Evolutionary conservation across 1,140 invertebrate species (phyloP).

Genomic region (Lethrus apterus): DNA sequence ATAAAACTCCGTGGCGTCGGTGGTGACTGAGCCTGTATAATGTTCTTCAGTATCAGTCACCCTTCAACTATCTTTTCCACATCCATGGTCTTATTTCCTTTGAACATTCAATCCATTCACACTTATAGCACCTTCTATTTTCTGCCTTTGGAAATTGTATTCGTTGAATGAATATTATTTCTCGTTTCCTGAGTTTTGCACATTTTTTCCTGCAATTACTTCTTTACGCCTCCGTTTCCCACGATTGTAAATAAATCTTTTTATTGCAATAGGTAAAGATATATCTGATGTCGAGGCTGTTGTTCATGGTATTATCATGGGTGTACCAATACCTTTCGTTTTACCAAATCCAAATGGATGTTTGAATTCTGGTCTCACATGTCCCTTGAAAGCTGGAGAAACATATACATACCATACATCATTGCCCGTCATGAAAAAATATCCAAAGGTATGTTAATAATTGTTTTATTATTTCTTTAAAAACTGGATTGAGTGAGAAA

Average conservation of each 20-base stretch:
- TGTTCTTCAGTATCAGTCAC: too few relatives aligned
- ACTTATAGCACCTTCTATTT: too few relatives aligned
- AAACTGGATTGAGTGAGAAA: neutral
- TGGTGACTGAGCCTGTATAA: too few relatives aligned
- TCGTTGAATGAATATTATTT: neutral
- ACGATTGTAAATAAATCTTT: constrained; percentile 25
- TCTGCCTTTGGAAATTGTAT: neutral
- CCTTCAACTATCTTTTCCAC: too few relatives aligned
- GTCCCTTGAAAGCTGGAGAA: constrained; percentile 54
- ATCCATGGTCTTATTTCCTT: too few relatives aligned
- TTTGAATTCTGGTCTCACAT: constrained; percentile 52
- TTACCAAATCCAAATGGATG: constrained; percentile 62
- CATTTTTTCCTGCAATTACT: neutral
- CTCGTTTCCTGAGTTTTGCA: neutral
- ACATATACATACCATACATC: constrained; percentile 52
- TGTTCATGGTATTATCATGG: constrained; percentile 63
- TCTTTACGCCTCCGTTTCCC: neutral
- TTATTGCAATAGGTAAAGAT: constrained; percentile 44
- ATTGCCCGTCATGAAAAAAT: constrained; percentile 52
- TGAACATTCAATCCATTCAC: too few relatives aligned
- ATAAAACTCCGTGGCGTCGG: too few relatives aligned
- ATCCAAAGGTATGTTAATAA: constrained; percentile 57
- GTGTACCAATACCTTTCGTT: constrained; percentile 62
- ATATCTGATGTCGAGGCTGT: constrained; percentile 47
- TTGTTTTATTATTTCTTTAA: neutral